Evolutionary conservation across 2,797 vertebrate species (phyloP).

Genomic region (Harpagifer antarcticus): DNA sequence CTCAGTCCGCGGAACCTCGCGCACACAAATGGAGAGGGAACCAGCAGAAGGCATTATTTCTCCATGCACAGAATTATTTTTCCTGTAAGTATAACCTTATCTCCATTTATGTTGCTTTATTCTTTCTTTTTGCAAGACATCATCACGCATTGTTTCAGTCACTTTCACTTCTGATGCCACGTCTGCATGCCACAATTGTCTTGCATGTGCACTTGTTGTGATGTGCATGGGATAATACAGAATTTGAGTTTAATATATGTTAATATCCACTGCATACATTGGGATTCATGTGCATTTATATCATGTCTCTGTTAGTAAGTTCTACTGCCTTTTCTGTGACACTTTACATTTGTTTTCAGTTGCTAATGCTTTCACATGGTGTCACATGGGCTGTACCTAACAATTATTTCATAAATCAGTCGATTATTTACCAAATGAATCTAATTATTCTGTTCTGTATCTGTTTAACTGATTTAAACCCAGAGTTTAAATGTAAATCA

Average conservation of each 20-base stretch:
- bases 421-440: neutral
- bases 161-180: slow-evolving; percentile 14
- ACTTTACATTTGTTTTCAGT: neutral
- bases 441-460: neutral
- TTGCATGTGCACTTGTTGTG: slow-evolving; percentile 3
- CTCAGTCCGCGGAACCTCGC: slow-evolving; percentile 6
- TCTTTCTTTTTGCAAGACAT: neutral
- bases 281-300: neutral
- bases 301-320: neutral
- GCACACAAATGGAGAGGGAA: slow-evolving; percentile 54
- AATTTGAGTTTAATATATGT: neutral
- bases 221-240: neutral
- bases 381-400: neutral
- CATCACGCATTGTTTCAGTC: neutral
- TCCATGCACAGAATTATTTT: slow-evolving; percentile 20
- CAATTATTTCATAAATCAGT: neutral
- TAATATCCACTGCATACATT: neutral
- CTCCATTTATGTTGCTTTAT: neutral
- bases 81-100: slow-evolving; percentile 55
- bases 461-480: no score
- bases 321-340: neutral
- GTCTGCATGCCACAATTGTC: slow-evolving; percentile 6
- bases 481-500: no score
- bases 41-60: slow-evolving; percentile 19
- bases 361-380: neutral